Conservation (phyloP, 2,797 vertebrate genomes). For the Rhinella marina region DNA sequence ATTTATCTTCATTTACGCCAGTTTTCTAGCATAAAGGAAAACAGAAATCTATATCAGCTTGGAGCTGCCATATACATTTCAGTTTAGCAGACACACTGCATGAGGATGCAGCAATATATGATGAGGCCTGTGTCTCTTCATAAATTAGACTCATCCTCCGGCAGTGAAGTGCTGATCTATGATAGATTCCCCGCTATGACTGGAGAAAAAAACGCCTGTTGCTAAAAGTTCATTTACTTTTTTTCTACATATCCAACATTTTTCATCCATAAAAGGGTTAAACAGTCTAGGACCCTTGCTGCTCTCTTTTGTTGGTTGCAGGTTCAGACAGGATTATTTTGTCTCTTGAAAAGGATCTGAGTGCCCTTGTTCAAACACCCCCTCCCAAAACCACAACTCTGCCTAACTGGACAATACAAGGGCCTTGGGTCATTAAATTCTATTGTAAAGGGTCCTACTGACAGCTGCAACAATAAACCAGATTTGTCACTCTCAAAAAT, state of each 20-base stretch:
- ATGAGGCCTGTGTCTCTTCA: too few relatives aligned
- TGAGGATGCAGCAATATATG: too few relatives aligned
- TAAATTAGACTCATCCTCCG: too few relatives aligned
- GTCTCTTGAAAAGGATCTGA: conserved; percentile 3
- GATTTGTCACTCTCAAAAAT: conserved; percentile 50
- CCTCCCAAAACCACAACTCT: conserved; percentile 3
- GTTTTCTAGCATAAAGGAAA: too few relatives aligned
- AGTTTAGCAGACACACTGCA: too few relatives aligned
- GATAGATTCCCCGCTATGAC: background rate
- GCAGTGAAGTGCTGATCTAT: too few relatives aligned
- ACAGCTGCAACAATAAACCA: conserved; percentile 37
- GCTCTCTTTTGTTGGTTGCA: conserved; percentile 29
- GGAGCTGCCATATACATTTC: too few relatives aligned
- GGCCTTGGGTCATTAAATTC: conserved; percentile 32
- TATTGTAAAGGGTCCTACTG: conserved; percentile 34
- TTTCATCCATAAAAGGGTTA: conserved; percentile 10
- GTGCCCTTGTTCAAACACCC: background rate
- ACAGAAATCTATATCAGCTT: too few relatives aligned
- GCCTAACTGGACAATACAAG: conserved; percentile 39
- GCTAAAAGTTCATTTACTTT: background rate
- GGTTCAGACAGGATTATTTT: conserved; percentile 46
- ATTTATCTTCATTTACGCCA: too few relatives aligned
- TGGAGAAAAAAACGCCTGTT: background rate
- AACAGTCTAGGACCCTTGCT: conserved; percentile 18
- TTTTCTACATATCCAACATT: background rate